These are phyloP conservation scores for Bothrops jararaca DNA, from an alignment of 2,113 vertebrate genomes.

Conservation along the genomic window DNA sequence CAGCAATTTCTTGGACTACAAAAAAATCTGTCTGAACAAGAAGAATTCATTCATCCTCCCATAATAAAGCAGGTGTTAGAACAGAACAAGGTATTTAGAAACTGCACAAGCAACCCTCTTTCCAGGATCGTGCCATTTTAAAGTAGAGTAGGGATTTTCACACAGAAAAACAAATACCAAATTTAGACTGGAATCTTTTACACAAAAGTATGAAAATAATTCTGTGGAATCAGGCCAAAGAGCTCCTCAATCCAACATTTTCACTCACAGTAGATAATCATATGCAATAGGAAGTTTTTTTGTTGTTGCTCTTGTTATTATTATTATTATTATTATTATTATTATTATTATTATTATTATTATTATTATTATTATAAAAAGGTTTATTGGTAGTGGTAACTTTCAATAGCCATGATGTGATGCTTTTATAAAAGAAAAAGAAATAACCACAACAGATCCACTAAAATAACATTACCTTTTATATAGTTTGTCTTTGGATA, in stretches of 20 bases:
- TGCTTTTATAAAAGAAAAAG: background rate
- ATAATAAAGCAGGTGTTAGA: background rate
- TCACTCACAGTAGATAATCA: background rate
- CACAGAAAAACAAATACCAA: background rate
- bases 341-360: too few species aligned
- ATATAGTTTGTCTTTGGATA: background rate
- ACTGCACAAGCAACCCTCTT: background rate
- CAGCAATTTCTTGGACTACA: background rate
- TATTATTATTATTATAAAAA: background rate
- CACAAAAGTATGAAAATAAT: background rate
- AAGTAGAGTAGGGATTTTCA: background rate
- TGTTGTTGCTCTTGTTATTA: background rate
- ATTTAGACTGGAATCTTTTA: background rate
- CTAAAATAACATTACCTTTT: background rate
- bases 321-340: background rate
- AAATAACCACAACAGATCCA: background rate
- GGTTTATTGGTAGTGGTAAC: background rate
- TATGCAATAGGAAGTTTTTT: background rate
- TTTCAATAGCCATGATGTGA: background rate
- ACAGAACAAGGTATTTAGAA: background rate
- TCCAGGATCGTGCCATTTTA: background rate
- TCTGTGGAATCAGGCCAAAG: background rate
- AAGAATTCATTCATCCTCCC: background rate
- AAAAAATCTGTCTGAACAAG: background rate
- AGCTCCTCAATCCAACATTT: background rate